Evolutionary conservation across 1,140 invertebrate species (phyloP), one percentile per base, ranked within the genome.

Genomic region (Drosophila kepulauana): DNA sequence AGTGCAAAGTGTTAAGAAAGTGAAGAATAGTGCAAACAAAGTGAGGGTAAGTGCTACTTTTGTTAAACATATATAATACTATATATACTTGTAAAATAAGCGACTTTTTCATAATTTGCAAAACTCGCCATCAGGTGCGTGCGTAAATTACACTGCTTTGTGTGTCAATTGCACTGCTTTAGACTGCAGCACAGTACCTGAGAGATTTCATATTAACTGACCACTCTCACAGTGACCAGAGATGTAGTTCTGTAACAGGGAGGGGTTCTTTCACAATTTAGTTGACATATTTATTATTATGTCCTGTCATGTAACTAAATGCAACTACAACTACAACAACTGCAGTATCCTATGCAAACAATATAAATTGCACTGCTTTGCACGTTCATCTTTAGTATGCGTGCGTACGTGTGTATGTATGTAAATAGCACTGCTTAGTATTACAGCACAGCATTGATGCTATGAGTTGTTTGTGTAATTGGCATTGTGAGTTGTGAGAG

Each of bases 231-330:
- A 16, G 54, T 8, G 4, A 67, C 43, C 15, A 48, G n/a, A 16
- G 48, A n/a, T n/a, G 61, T 15, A 46, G 25, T 8, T 3, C 1
- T 13, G 2, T n/a, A 20, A 30, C n/a, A 52, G 16, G 15, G 13
- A 58, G 30, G 71, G 54, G 52, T 75, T 48, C 63, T 69, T 88
- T 75, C 72, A 88, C 88, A 88, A 88, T 87, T 87, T 87, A 88
- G 82, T 87, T 87, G 80, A 66, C 84, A 88, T 88, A 78, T 87
- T 87, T 87, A 88, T 87, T 78, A 87, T 80, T 84, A 82, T 82
- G 79, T 77, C 66, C 82, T 88, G 82, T 82, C 82, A 87, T 87
- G 82, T 87, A 75, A 70, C 71, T 74, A 66, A 58, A 71, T 79
- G 56, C 67, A 48, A 61, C 63, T 63, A 46, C 66, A 46, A 61